Base-by-base conservation (phyloP, 2,888 invertebrate species). In the Chrysolina haemoptera region DNA sequence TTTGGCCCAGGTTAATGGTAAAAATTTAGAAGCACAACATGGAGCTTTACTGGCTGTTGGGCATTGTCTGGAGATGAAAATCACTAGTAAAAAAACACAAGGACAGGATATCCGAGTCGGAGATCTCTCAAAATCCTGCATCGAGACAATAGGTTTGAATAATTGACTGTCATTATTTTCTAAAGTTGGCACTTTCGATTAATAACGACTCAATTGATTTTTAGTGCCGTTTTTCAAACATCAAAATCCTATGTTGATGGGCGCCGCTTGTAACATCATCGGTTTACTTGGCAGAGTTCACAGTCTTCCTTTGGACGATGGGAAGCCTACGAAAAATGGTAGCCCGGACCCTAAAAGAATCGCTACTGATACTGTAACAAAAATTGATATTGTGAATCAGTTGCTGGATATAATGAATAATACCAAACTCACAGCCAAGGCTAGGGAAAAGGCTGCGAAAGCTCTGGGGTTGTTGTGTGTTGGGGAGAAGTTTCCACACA, bases 381-480 rank as follows among this genome's bases (percentile, higher is more conserved):
- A 95, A 86, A 90, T 92, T 76, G 90, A 91, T 9, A 88, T 96
- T 20, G 92, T 95, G 9, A 92, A 93, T 40, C 91, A 91, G 16
- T 89, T 97, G 62, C 91, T 95, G 78, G 91, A 91, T 65, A 90
- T 95, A 41, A 90, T 96, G 71, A 93, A 91, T n/a, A 94, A 93
- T 83, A 89, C 90, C 0, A 94, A 94, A 82, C 87, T 92, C 10
- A 91, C 92, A 16, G 91, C 93, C 0, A 95, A 94, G 88, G 91
- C 94, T 59, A 90, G 93, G 77, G 96, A 96, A 85, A 93, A 92
- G 82, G 93, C 96, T 41, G 92, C 95, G 6, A 91, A 91, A 80
- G 92, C 95, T 69, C 87, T 96, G 48, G 97, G 97, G 0, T 89
- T 94, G 80, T 86, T 97, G 79, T 96, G 96, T 82, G 92, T 96